Percentiles rank a stretch among this genome's conserved stretches.
Evolutionary conservation across 2,888 invertebrate species (phyloP).

Genomic region (Drepanosiphum platanoidis): DNA sequence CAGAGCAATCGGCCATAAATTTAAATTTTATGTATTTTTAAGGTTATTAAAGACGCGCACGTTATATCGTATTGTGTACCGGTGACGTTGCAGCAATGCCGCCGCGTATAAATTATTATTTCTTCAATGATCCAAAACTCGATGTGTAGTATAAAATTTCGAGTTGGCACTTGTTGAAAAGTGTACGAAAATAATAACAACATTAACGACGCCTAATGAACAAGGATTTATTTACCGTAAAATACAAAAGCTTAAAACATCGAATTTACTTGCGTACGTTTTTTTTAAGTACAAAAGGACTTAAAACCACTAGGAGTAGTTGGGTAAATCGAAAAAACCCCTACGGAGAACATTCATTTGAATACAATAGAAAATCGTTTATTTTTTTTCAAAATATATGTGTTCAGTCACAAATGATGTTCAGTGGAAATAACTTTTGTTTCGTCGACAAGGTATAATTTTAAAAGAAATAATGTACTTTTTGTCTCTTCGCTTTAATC

Average conservation of each 20-base stretch:
- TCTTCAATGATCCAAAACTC: not conserved
- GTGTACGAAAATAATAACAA: not conserved
- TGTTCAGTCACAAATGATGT: not conserved
- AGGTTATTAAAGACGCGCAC: no score
- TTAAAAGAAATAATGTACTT: not conserved
- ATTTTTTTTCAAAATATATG: not conserved
- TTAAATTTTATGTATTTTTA: not conserved
- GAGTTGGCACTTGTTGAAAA: not conserved
- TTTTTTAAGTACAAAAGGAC: not conserved
- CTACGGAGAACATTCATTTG: not conserved
- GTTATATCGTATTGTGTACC: not conserved
- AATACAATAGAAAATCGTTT: not conserved
- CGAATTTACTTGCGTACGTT: not conserved
- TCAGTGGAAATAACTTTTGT: not conserved
- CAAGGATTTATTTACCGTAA: not conserved
- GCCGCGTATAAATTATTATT: not conserved
- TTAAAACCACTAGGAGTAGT: not conserved
- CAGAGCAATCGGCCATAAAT: not conserved
- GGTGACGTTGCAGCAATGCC: not conserved
- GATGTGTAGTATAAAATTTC: not conserved
- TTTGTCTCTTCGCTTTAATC: no score
- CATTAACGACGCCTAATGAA: not conserved
- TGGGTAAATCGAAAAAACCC: not conserved
- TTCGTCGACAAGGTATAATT: no score
- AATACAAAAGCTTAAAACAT: not conserved